phyloP scores from a whole-genome alignment of 1,140 invertebrate genomes.

The Euglossa dilemma region DNA sequence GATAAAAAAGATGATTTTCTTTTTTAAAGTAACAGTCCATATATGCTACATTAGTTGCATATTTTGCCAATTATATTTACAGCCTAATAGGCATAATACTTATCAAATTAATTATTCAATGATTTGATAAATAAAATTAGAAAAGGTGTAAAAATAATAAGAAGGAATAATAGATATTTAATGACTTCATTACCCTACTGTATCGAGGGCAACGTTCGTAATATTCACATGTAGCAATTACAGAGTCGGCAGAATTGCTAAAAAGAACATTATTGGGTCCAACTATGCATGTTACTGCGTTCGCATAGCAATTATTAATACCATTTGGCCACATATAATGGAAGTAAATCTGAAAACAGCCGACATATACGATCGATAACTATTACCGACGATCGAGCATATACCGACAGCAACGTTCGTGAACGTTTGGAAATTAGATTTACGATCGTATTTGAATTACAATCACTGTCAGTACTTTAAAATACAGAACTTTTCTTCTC shows the following conservation, averaged over 20 bases:
- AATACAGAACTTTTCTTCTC: background rate
- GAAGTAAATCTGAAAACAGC: slow-evolving; percentile 19
- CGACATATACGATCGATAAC: slow-evolving; percentile 14
- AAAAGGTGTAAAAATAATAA: background rate
- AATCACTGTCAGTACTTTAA: slow-evolving; percentile 3
- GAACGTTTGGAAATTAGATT: background rate
- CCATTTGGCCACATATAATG: slow-evolving; percentile 30
- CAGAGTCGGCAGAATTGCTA: background rate
- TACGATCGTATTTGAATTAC: background rate
- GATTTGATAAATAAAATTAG: background rate
- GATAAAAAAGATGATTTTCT: background rate
- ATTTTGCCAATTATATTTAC: background rate
- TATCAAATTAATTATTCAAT: background rate
- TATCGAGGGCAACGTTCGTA: background rate
- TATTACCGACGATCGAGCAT: slow-evolving; percentile 16
- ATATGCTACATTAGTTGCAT: background rate
- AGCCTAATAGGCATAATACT: background rate
- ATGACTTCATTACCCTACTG: background rate
- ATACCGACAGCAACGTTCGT: background rate
- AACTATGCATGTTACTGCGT: background rate
- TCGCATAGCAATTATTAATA: slow-evolving; percentile 6
- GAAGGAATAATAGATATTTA: background rate
- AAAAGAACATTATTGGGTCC: background rate
- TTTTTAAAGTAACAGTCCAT: background rate
- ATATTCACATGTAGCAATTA: slow-evolving; percentile 22